Base-by-base conservation (phyloP, 2,797 vertebrate genomes). In the Morelia viridis region DNA sequence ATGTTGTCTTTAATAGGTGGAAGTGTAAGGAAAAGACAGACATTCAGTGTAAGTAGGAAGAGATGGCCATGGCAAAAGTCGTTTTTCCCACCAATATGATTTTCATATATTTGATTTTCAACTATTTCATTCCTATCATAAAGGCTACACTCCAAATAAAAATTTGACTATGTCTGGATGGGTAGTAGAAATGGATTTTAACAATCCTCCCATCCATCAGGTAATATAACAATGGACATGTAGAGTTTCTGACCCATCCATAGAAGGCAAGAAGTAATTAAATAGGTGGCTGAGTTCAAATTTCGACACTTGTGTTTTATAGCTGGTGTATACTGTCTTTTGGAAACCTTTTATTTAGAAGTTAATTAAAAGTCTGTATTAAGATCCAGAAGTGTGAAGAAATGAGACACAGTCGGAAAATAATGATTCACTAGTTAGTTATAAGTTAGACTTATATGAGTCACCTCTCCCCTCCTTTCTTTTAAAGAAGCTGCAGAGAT, bases 341-440 rank as follows among this genome's bases (percentile, higher is more conserved):
- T 26, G 68, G 35, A 87, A 83, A 58, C 57, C 90, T 92, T 86
- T 92, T 83, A 22, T 31, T 84, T 87, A 87, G 89, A 83, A 90
- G 89, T 90, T 90, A 92, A 92, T 92, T 90, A 92, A 92, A 90
- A 90, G 68, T 53, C 56, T 90, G 92, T 91, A 68, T 91, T 93
- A 93, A 93, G 53, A 88, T 89, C 89, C 60, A 92, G 85, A 65
- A 92, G 92, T 11, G 50, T 22, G 24, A 89, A 91, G 76, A 60
- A 93, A 91, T 60, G 35, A 71, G 76, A 56, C 71, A 53, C 17
- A 1, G 22, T 85, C 15, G 88, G 28, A 88, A 93, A 93, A 89
- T 91, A 88, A 91, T 88, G 89, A 93, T 89, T 89, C 85, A 93
- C 41, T 41, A 26, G 56, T 85, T 35, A 35, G 35, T 35, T 35